Conservation (phyloP, 2,888 invertebrate genomes). For the Tetragonisca angustula region DNA sequence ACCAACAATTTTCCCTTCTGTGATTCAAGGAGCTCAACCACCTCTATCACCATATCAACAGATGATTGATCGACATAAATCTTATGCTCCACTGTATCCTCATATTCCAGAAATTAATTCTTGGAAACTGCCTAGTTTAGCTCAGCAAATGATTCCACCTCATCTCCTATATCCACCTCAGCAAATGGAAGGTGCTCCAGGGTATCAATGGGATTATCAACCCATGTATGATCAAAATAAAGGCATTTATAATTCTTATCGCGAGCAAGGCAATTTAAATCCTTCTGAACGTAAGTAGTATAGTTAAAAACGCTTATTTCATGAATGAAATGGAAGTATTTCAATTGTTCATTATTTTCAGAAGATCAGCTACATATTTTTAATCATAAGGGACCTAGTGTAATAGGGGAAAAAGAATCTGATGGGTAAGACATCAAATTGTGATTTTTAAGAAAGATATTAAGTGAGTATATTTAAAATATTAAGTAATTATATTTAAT, state of each 20-base stretch:
- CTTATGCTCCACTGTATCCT: slow-evolving; percentile 73
- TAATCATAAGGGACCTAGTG: slow-evolving; percentile 77
- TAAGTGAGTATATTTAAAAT: not conserved
- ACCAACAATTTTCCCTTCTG: slow-evolving; percentile 81
- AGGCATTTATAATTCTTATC: slow-evolving; percentile 72
- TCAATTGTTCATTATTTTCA: slow-evolving; percentile 39
- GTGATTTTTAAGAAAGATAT: not conserved
- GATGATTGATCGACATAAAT: slow-evolving; percentile 74
- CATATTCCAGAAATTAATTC: slow-evolving; percentile 68
- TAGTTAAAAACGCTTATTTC: not conserved
- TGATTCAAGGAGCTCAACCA: slow-evolving; percentile 69
- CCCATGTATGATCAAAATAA: slow-evolving; percentile 78
- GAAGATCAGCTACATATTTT: slow-evolving; percentile 78
- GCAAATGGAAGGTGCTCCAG: slow-evolving; percentile 68
- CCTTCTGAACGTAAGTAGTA: slow-evolving; percentile 76
- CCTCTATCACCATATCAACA: slow-evolving; percentile 76
- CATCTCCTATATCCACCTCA: slow-evolving; percentile 74
- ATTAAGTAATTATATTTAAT: slow-evolving; percentile 8
- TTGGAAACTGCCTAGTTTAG: slow-evolving; percentile 73
- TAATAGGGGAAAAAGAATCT: slow-evolving; percentile 72
- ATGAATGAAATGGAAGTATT: not conserved
- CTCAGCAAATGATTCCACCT: slow-evolving; percentile 71
- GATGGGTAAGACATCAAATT: slow-evolving; percentile 63
- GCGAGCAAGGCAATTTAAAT: slow-evolving; percentile 69
- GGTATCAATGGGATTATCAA: slow-evolving; percentile 79